phyloP scores from a whole-genome alignment of 2,113 vertebrate species.

The Opisthocomus hoazin region DNA sequence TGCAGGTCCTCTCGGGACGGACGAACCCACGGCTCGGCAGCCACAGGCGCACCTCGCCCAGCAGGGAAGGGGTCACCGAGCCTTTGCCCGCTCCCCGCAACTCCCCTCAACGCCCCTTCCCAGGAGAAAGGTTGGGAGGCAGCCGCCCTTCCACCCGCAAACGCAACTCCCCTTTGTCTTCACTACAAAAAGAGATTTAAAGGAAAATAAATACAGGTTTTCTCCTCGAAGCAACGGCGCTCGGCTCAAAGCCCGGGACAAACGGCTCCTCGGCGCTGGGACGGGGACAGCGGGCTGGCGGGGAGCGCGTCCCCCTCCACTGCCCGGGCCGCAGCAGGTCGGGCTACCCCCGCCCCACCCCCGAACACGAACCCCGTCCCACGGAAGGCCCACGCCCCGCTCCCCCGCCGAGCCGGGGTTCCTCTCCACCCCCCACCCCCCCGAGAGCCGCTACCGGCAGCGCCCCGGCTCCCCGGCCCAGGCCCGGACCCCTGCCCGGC shows the following conservation, averaged over 20 bases:
- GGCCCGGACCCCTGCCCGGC: background rate
- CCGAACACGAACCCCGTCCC: background rate
- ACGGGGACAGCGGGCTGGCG: background rate
- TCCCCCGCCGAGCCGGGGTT: background rate
- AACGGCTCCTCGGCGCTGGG: background rate
- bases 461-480: background rate
- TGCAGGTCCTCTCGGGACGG: background rate
- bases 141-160: background rate
- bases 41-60: fast-evolving
- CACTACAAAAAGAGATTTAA: background rate
- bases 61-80: background rate
- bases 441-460: background rate
- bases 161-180: background rate
- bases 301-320: background rate
- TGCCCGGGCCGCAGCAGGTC: background rate
- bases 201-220: background rate
- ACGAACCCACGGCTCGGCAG: background rate
- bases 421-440: background rate
- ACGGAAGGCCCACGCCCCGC: background rate
- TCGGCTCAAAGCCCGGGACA: background rate
- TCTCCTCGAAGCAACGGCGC: background rate
- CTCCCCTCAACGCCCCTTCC: background rate
- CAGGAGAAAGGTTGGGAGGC: background rate
- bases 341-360: background rate
- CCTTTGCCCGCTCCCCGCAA: background rate